phyloP scores from a whole-genome alignment of 2,888 invertebrate species.

The Limnephilus lunatus region DNA sequence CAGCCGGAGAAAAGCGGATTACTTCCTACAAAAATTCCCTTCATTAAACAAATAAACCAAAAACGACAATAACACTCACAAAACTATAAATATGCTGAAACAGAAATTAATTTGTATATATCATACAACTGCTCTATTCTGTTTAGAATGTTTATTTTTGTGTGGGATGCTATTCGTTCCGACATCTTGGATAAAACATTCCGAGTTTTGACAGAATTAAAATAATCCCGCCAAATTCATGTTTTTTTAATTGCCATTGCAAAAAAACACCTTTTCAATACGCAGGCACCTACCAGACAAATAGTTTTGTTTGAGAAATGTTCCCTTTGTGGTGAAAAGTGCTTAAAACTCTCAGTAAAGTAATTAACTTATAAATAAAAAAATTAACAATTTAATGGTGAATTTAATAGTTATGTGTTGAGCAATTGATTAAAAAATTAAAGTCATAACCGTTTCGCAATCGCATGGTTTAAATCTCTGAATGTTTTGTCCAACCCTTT shows the following conservation, averaged over 20 bases:
- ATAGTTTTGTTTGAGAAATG: neutral
- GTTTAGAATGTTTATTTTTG: conserved; percentile 19
- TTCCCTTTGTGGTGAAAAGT: no score
- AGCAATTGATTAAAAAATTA: neutral
- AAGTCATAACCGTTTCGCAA: neutral
- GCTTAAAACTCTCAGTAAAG: no score
- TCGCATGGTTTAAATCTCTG: neutral
- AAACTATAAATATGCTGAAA: conserved; percentile 40
- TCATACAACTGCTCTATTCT: neutral
- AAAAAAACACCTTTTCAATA: neutral
- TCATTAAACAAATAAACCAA: conserved; percentile 68
- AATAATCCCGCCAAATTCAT: neutral
- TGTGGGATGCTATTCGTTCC: conserved; percentile 19
- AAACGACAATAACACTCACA: neutral
- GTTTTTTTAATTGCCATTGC: neutral
- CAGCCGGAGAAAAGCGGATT: conserved; percentile 88
- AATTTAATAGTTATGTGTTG: neutral
- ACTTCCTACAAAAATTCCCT: conserved; percentile 79
- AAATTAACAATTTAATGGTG: neutral
- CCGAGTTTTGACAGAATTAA: conserved; percentile 22
- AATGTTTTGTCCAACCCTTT: conserved; percentile 35
- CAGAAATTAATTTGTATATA: conserved; percentile 12
- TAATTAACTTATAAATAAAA: no score
- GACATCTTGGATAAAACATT: conserved; percentile 36
- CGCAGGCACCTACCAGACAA: neutral